Evolutionary conservation across 2,113 vertebrate genomes (phyloP).

Genomic region (Ceyx melanurus): DNA sequence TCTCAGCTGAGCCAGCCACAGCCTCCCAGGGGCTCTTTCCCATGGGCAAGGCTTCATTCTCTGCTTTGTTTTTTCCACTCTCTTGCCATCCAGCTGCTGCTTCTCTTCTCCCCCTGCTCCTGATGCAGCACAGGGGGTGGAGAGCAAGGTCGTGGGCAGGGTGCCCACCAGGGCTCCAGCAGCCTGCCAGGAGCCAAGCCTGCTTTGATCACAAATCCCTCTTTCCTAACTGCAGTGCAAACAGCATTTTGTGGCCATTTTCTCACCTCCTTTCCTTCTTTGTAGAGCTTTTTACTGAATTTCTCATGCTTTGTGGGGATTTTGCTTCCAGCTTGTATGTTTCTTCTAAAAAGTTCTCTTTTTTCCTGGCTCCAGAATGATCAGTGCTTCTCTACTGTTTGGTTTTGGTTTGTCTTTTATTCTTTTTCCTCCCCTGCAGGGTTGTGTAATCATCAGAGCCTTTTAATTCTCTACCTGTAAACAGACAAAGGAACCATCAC

Average conservation of each 20-base stretch:
- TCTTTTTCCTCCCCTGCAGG: not conserved
- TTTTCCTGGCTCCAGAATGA: not conserved
- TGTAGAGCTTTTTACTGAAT: not conserved
- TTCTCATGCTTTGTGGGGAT: not conserved
- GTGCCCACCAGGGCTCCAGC: not conserved
- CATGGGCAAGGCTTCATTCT: conserved; percentile 52
- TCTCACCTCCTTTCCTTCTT: not conserved
- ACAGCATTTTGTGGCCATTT: not conserved
- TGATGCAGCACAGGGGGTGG: fast-evolving
- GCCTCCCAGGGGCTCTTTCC: conserved; percentile 18
- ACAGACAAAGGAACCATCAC: not conserved
- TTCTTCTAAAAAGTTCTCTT: not conserved
- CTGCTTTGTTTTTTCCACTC: not conserved
- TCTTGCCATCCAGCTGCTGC: not conserved
- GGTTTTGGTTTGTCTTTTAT: not conserved
- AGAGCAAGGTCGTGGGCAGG: not conserved
- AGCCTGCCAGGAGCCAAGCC: not conserved
- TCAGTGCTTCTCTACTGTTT: not conserved
- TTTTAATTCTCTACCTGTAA: conserved; percentile 6
- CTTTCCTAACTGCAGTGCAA: not conserved
- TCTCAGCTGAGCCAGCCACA: not conserved
- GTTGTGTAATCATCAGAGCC: not conserved
- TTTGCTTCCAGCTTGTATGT: not conserved
- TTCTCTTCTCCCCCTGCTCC: not conserved
- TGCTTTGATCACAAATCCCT: not conserved